Evolutionary conservation across 2,888 invertebrate species (phyloP).

Genomic region (Choristoneura rosaceana): DNA sequence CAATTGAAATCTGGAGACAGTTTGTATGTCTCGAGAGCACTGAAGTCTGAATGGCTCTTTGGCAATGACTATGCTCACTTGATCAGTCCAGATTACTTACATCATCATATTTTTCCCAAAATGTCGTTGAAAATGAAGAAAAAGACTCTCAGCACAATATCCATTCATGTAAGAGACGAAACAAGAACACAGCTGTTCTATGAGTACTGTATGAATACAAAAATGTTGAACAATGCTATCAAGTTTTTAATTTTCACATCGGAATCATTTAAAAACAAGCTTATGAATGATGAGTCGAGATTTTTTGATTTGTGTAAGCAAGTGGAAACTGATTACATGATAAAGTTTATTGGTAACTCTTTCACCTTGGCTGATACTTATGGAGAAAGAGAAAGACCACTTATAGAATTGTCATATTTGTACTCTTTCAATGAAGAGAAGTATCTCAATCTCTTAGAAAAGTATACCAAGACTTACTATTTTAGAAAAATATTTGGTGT

Average conservation of each 20-base stretch:
- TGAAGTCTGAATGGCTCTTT: conserved; percentile 66
- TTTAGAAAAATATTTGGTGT: not conserved
- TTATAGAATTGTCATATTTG: conserved; percentile 47
- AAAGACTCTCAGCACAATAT: conserved; percentile 58
- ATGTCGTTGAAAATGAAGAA: conserved; percentile 70
- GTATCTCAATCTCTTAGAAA: conserved; percentile 64
- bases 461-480: conserved; percentile 34
- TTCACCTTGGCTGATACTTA: conserved; percentile 52
- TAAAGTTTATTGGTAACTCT: conserved; percentile 56
- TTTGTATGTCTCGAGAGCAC: conserved; percentile 62
- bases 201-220: conserved; percentile 56
- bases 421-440: conserved; percentile 53
- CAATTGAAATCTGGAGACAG: conserved; percentile 64
- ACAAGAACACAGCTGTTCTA: conserved; percentile 57
- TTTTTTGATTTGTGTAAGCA: conserved; percentile 12
- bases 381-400: conserved; percentile 23
- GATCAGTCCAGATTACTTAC: conserved; percentile 61
- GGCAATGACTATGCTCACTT: conserved; percentile 54
- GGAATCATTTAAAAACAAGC: conserved; percentile 58
- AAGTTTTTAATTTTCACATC: conserved; percentile 63
- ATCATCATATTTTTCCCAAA: conserved; percentile 61
- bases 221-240: conserved; percentile 52
- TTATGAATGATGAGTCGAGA: conserved; percentile 44
- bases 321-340: conserved; percentile 43
- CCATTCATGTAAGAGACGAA: conserved; percentile 54